Evolutionary conservation across 2,888 invertebrate genomes (phyloP).

Genomic region (Sphaerophoria rueppellii): DNA sequence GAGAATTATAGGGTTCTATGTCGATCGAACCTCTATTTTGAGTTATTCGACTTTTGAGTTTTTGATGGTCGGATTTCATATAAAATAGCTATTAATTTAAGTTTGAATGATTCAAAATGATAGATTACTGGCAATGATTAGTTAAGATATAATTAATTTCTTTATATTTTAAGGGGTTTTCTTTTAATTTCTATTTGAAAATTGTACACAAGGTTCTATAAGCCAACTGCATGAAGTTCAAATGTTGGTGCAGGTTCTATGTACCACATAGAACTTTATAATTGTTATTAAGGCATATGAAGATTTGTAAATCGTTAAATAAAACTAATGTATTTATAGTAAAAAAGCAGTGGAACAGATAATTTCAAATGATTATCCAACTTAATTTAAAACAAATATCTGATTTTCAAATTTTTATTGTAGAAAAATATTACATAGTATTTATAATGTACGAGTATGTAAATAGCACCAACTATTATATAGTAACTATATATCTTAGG

Average conservation of each 20-base stretch:
- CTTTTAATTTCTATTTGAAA: neutral
- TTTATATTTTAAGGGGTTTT: neutral
- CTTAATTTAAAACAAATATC: slow-evolving; percentile 2
- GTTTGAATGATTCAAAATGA: too few relatives aligned
- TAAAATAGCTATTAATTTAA: too few relatives aligned
- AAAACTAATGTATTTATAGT: neutral
- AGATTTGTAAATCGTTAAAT: neutral
- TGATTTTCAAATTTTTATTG: slow-evolving; percentile 7
- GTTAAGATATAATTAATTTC: too few relatives aligned
- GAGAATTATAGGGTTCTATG: too few relatives aligned
- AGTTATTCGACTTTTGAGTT: too few relatives aligned
- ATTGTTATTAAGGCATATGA: slow-evolving; percentile 8
- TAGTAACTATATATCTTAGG: too few relatives aligned
- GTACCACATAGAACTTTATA: slow-evolving; percentile 28
- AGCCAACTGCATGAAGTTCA: slow-evolving; percentile 8
- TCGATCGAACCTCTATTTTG: too few relatives aligned
- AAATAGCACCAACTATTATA: too few relatives aligned
- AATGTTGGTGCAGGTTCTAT: slow-evolving; percentile 13
- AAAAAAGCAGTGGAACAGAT: too few relatives aligned
- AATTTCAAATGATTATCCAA: neutral
- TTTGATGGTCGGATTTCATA: too few relatives aligned
- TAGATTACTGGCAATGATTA: too few relatives aligned
- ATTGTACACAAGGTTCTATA: slow-evolving; percentile 20
- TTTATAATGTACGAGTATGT: neutral
- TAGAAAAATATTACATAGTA: neutral